Evolutionary conservation across 1,140 invertebrate species (phyloP), one percentile per base, ranked within the genome.

Genomic region (Heliconius nattereri): DNA sequence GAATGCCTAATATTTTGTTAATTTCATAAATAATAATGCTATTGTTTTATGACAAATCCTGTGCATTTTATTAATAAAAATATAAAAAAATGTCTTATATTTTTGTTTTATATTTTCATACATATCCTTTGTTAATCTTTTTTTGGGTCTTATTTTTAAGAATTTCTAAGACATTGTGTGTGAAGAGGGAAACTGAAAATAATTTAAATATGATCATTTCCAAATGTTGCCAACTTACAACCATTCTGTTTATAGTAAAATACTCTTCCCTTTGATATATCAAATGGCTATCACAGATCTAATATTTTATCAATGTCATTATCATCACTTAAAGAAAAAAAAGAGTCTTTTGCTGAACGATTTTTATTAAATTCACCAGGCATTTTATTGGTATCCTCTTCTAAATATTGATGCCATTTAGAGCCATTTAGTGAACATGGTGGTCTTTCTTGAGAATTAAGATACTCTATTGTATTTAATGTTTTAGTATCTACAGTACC

Each of bases 321-420:
- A 71, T 92, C 91, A 81, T 90, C 83, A 83, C 83, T 85, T 6
- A 90, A 75, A 71, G 85, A 83, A 83, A 93, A 91, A 71, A 91
- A 45, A 75, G 35, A n/a, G 45, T 75, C 32, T 73, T 76, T 81
- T 29, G 2, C 26, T 5, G 60, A 29, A 66, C 2, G 13, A 66
- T 66, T 66, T 66, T 66, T 26, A 66, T 6, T 7, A 16, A 29
- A 7, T 29, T 66, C 11, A 6, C 23, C 6, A 29, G 60, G 13
- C 29, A 9, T 11, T 66, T 11, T 29, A 66, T 26, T 66, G 11
- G 11, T 29, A 26, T 66, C 60, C 13, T 66, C 26, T 66, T 66
- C 60, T 66, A 66, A 66, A 66, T 66, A 66, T 66, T 66, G 60
- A 29, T 66, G 13, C 60, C 60, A 66, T 66, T 66, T 66, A 29